Conservation (phyloP, 2,888 invertebrate species). For the Drosophila anomalipes region DNA sequence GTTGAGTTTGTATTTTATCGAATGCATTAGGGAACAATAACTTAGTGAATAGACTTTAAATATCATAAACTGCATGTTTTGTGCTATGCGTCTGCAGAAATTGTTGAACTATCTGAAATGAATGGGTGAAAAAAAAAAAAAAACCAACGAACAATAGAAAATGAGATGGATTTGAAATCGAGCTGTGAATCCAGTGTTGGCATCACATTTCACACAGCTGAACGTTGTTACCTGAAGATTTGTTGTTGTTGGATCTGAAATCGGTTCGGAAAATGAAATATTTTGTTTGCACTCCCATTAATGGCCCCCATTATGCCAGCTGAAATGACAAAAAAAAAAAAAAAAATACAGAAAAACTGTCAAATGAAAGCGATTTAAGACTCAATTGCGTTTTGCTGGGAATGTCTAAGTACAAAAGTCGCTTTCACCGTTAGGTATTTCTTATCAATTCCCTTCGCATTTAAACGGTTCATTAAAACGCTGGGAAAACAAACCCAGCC, state of each 20-base stretch:
- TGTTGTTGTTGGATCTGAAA: neutral
- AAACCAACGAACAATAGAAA: constrained; percentile 2
- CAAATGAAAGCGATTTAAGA: constrained; percentile 27
- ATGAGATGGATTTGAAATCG: constrained; percentile 31
- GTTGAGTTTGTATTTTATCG: constrained; percentile 20
- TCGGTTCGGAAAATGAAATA: constrained; percentile 20
- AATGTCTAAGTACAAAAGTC: constrained; percentile 6
- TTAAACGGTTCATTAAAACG: constrained; percentile 51
- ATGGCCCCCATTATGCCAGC: constrained; percentile 28
- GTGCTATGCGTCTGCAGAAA: neutral
- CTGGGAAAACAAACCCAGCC: constrained; percentile 39
- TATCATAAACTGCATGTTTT: constrained; percentile 6
- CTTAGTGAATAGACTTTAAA: constrained; percentile 14
- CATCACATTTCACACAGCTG: constrained; percentile 31
- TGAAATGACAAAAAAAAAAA: constrained; percentile 7
- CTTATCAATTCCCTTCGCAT: constrained; percentile 36
- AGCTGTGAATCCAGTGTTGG: constrained; percentile 4
- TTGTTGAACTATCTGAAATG: constrained; percentile 5
- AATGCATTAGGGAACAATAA: constrained; percentile 35
- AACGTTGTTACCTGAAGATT: constrained; percentile 23
- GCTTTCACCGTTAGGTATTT: constrained; percentile 56
- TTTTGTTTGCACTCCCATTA: constrained; percentile 25
- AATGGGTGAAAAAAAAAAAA: neutral
- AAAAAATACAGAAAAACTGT: constrained; percentile 10
- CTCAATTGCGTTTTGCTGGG: constrained; percentile 3